Evolutionary conservation across 2,888 invertebrate genomes (phyloP), one percentile per base, ranked within the genome.

Genomic region (Spilarctia lutea): DNA sequence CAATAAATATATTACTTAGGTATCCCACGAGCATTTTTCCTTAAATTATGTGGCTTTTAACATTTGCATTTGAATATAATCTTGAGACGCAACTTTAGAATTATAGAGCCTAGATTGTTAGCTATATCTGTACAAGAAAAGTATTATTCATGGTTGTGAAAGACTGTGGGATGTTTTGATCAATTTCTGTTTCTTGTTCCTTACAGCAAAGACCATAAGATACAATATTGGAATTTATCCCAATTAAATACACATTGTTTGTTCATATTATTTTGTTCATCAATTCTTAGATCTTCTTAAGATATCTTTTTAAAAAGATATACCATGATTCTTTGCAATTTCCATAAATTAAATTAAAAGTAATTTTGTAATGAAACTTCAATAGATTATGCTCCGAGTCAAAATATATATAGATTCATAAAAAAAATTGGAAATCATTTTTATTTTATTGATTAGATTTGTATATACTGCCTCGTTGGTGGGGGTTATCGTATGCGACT

Each of bases 1-100:
- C 85, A 71, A 63, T 86, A 87, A 71, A 88, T 87, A 85, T 86
- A 88, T 87, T 83, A 81, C 83, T 82, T 84, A 84, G 82, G 81
- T 84, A 84, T 80, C 75, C 77, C 77, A 81, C 79, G 72, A 74
- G 80, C 80, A 83, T 86, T 85, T 86, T 86, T 84, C 80, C 81
- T 82, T 83, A 82, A 87, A 83, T 86, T 84, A 86, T 83, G 81
- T 82, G 81, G 76, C 79, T 80, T 83, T 81, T 80, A 83, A 80
- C 80, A 85, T 85, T 85, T 81, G 71, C 85, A 84, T 84, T 85
- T 83, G 81, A 81, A 83, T 84, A 73, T 79, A 83, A 83, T 84
- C 81, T 82, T 79, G 78, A 78, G 76, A 75, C 77, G 60, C 77
- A 82, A 75, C 72, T 65, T 71, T 45, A 81, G 79, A 84, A 78